phyloP scores from a whole-genome alignment of 2,797 vertebrate genomes.

The Lacerta bilineata region DNA sequence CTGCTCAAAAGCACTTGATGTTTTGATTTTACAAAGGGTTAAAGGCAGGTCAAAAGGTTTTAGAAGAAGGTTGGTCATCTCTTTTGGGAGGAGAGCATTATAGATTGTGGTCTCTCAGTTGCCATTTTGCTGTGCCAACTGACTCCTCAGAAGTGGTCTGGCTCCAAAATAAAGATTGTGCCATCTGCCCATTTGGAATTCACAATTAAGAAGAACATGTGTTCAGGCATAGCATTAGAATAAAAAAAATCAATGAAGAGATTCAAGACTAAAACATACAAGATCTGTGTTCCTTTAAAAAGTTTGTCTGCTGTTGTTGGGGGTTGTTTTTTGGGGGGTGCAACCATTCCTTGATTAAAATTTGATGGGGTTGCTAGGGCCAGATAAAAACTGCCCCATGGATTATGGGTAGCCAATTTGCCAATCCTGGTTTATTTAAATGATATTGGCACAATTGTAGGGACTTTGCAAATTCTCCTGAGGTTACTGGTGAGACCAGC shows the following conservation, averaged over 20 bases:
- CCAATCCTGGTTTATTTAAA: not conserved
- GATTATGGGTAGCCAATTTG: not conserved
- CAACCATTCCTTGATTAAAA: not conserved
- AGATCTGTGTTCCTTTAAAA: not conserved
- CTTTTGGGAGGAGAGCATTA: not conserved
- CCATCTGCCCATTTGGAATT: not conserved
- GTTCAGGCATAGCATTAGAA: not conserved
- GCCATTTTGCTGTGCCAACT: not conserved
- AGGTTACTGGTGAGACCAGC: not conserved
- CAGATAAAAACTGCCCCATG: not conserved
- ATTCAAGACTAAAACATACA: not conserved
- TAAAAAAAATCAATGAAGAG: not conserved
- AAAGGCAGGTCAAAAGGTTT: not conserved
- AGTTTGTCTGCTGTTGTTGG: not conserved
- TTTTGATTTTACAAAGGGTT: not conserved
- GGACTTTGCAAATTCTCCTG: not conserved
- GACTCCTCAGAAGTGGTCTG: not conserved
- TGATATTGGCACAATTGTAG: not conserved
- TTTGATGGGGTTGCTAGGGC: not conserved
- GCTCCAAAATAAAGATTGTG: not conserved
- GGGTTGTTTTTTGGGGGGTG: too few species aligned
- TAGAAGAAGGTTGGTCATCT: not conserved
- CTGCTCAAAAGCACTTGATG: not conserved
- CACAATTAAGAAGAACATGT: not conserved
- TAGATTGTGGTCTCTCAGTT: not conserved